Base-by-base conservation (phyloP, 2,888 invertebrate species). In the Callimorpha dominula region DNA sequence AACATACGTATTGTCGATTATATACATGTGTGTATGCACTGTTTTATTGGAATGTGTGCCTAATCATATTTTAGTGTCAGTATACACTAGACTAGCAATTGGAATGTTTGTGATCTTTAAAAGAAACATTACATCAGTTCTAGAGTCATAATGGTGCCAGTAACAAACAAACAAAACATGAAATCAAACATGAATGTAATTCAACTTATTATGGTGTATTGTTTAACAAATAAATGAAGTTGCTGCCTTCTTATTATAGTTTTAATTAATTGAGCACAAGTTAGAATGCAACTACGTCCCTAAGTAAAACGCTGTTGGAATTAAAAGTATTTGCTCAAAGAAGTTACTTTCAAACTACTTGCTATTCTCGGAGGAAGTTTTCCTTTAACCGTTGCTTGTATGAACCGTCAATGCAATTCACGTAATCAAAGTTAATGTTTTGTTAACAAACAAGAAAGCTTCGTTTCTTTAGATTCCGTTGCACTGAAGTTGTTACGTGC, bases 331-430 rank as follows among this genome's bases (percentile, higher is more conserved):
- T 60, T 14, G 12, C 14, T 31, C 60, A 60, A 60, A 31, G 60
- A 31, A 60, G 31, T 14, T 31, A 31, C 31, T 60, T 31, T 31
- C 14, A 31, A 31, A 31, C 60, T 60, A 3, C 43, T 43, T 43
- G 67, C 42, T 40, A 65, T 4, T 65, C 49, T 65, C 15, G 4
- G 50, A 40, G 12, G 15, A 49, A 65, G 65, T 31, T 50, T 65
- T 15, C 31, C 14, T 50, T 65, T 31, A 49, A 65, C 20, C 6
- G 31, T 60, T 31, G 20, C 14, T 60, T 60, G 60, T 31, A 60
- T 60, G 60, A 60, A 60, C 60, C 60, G 14, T 60, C 60, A 60
- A 60, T 60, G 60, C 60, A 60, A 60, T 60, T 60, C 14, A 31
- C 20, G 57, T 57, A 60, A 60, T 60, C 31, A 31, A 31, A 31